Base-by-base conservation (phyloP, 2,113 vertebrate genomes). In the Chionis minor region DNA sequence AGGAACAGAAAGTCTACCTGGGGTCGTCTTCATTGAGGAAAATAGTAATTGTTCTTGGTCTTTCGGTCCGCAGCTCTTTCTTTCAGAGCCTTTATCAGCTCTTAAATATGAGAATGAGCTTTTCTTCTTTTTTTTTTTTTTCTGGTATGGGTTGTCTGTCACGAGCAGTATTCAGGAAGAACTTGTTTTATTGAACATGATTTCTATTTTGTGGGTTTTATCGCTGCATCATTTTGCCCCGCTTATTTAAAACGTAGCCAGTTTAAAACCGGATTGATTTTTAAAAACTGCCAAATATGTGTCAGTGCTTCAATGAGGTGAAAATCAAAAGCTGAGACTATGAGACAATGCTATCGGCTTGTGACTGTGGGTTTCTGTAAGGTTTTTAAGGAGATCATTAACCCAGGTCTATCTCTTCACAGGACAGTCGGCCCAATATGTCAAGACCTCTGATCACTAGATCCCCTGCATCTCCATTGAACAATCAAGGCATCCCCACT, bases 371-470 rank as follows among this genome's bases (percentile, higher is more conserved):
- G 47, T 61, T 94, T 88, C 78, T 72, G 42, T n/a, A 72, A 85
- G 81, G n/a, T 59, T 90, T 80, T 73, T 78, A 79, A 93, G 88
- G 72, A 83, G 65, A 35, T 96, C 86, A 91, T 97, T 98, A 97
- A 98, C 95, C 58, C 77, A 62, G 65, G 74, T 98, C 97, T 98
- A 65, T 98, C 95, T 98, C 94, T 98, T 97, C 94, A 88, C 98
- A 99, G 99, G 99, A 99, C 98, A 99, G 98, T 97, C 99, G 99
- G 98, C 99, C 98, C 98, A 99, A 98, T 98, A 99, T 99, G 99
- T 99, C 99, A 98, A 99, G 99, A 98, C 99, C 99, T 97, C 98
- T 99, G 98, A 99, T 99, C 98, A 99, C 99, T 97, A 99, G 99
- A 97, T 99, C 99, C 94, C 99, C 99, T 92, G 99, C 99, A 96